These are phyloP conservation scores for Amphiprion clarkii DNA, from an alignment of 2,797 vertebrate species.

Conservation along the genomic window DNA sequence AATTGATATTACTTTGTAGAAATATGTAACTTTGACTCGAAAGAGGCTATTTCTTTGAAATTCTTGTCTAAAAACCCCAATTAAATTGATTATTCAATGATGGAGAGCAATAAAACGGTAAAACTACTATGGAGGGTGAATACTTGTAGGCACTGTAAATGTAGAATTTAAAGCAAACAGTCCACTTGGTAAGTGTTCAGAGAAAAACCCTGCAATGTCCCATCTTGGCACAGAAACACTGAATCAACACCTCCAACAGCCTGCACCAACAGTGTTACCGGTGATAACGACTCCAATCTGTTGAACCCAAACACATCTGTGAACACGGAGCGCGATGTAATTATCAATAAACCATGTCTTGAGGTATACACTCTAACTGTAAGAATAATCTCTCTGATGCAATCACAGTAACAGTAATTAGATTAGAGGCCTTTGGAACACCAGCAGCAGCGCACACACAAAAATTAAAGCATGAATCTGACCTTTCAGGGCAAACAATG, in stretches of 20 bases:
- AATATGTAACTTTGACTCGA: no score
- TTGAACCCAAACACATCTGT: conserved; percentile 15
- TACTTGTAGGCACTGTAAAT: no score
- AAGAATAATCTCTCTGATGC: neutral
- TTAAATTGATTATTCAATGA: no score
- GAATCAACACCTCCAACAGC: neutral
- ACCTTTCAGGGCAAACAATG: conserved; percentile 39
- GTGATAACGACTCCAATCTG: conserved; percentile 13
- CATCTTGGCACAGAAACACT: neutral
- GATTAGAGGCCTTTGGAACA: conserved; percentile 15
- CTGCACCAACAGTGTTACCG: neutral
- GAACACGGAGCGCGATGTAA: conserved; percentile 21
- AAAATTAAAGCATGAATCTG: conserved; percentile 12
- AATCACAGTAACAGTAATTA: conserved; percentile 16
- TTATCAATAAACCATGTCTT: conserved; percentile 32
- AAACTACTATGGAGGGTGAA: no score
- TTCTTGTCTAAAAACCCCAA: no score
- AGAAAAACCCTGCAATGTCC: neutral
- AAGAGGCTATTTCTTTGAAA: no score
- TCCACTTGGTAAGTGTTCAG: neutral
- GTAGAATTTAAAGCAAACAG: neutral
- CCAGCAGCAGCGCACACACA: neutral
- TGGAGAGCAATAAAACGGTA: no score
- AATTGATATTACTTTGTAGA: no score
- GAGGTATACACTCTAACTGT: conserved; percentile 3